Percentiles rank a stretch among this genome's conserved stretches.
These are phyloP conservation scores for Stylophora pistillata DNA, from an alignment of 64 coral and sea anemone species.

Conservation along the genomic window DNA sequence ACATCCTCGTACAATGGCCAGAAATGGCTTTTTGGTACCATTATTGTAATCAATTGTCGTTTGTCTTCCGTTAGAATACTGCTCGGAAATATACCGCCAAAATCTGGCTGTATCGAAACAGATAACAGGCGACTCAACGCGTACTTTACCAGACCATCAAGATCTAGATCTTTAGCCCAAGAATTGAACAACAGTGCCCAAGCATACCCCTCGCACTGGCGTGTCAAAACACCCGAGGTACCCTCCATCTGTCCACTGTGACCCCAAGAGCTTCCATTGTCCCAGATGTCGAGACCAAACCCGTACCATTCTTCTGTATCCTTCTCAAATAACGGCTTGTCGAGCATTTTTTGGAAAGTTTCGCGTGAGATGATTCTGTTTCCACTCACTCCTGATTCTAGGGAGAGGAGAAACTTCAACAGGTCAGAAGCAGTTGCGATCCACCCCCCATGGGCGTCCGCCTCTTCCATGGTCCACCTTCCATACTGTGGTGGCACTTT, in stretches of 20 bases:
- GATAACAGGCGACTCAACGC: not conserved
- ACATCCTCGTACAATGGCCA: slow-evolving; percentile 15
- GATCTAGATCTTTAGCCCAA: slow-evolving; percentile 35
- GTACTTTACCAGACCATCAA: slow-evolving; percentile 34
- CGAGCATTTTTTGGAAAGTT: slow-evolving; percentile 22
- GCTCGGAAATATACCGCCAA: not conserved
- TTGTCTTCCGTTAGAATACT: not conserved
- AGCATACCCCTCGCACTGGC: slow-evolving; percentile 18
- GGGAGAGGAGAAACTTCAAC: not conserved
- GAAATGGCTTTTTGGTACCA: slow-evolving; percentile 3
- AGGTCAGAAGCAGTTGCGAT: not conserved
- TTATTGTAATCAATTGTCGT: slow-evolving; percentile 1
- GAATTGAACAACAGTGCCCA: slow-evolving; percentile 52
- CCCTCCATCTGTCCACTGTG: slow-evolving; percentile 45
- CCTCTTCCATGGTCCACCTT: slow-evolving; percentile 44
- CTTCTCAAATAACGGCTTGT: slow-evolving; percentile 26
- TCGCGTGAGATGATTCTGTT: slow-evolving; percentile 9
- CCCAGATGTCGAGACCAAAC: slow-evolving; percentile 31
- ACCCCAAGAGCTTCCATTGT: slow-evolving; percentile 31
- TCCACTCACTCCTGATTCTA: slow-evolving; percentile 12
- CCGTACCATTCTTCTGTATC: slow-evolving; percentile 41
- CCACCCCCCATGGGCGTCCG: slow-evolving; percentile 46
- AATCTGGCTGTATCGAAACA: not conserved
- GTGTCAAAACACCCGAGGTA: slow-evolving; percentile 33
- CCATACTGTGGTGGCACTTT: slow-evolving; percentile 40